Evolutionary conservation across 2,113 vertebrate species (phyloP), one percentile per base, ranked within the genome.

Genomic region (Leptodactylus fuscus): DNA sequence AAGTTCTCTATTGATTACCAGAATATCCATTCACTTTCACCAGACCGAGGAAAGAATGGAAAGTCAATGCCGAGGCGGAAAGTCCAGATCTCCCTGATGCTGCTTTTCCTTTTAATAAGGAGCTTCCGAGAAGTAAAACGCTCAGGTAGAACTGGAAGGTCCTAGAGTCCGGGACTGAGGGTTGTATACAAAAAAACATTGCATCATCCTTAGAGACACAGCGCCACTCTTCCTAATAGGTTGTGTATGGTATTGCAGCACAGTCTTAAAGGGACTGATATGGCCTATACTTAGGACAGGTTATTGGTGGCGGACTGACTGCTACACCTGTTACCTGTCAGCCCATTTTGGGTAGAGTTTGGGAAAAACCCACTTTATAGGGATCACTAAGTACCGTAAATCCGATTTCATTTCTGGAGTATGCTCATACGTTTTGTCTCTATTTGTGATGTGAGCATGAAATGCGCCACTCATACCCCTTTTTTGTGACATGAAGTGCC

Each of bases 1-100:
- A 79, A 55, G 38, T 32, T 24, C 79, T 53, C n/a, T 16, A 85
- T 79, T 36, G 38, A 70, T 79, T 38, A 12, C 13, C 16, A 15
- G 16, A 20, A 62, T 22, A 29, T 69, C 81, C 32, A 82, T 36
- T 70, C 49, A 15, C 32, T 53, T 73, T 18, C n/a, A 53, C 20
- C 18, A 48, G 44, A 53, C 27, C 4, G 18, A 73, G 81, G 49
- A 82, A 73, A 55, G 53, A 29, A 48, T 24, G 32, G 27, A 70
- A 69, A 70, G 69, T 55, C 69, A 55, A 58, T 73, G 38, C 22
- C n/a, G 67, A 24, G 22, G 9, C 16, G 29, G 44, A 69, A 69
- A 49, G 41, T 48, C 12, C 20, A 71, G 53, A 36, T 36, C 29
- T 70, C 27, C 44, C 41, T 49, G 41, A 44, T 16, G 46, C 11